Evolutionary conservation across 2,797 vertebrate genomes (phyloP).

Genomic region (Hafferia zeledoni): DNA sequence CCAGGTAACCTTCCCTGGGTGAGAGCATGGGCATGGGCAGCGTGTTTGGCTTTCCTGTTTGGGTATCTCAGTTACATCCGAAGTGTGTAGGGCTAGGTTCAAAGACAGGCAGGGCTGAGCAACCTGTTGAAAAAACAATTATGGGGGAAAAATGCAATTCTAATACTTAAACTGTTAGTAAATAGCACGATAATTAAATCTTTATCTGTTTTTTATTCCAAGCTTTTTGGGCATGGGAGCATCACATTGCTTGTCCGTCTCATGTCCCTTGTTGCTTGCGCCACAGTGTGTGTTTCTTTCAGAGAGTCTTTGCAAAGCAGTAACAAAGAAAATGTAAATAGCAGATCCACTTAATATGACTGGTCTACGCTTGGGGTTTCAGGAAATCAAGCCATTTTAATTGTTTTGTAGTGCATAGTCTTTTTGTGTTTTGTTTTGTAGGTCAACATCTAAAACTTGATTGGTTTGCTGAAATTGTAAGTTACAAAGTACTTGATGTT

Average conservation of each 20-base stretch:
- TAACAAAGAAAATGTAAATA: neutral
- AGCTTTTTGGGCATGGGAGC: neutral
- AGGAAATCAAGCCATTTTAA: neutral
- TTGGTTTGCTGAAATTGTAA: neutral
- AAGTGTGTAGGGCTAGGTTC: neutral
- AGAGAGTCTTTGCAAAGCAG: neutral
- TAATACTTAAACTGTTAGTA: neutral
- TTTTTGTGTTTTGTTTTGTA: neutral
- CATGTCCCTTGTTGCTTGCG: neutral
- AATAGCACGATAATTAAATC: neutral
- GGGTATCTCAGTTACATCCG: neutral
- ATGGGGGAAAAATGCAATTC: neutral
- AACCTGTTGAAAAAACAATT: neutral
- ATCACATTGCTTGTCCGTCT: neutral
- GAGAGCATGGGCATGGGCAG: accelerated
- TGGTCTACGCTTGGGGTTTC: neutral
- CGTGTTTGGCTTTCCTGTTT: accelerated
- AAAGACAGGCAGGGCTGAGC: neutral
- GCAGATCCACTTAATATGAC: neutral
- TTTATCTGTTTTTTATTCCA: neutral
- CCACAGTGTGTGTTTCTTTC: neutral
- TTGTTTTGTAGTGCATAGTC: neutral
- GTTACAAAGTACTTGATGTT: neutral
- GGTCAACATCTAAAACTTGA: neutral
- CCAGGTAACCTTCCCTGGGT: neutral